These are phyloP conservation scores for Hiodon alosoides DNA, from an alignment of 2,113 vertebrate species.

Conservation along the genomic window DNA sequence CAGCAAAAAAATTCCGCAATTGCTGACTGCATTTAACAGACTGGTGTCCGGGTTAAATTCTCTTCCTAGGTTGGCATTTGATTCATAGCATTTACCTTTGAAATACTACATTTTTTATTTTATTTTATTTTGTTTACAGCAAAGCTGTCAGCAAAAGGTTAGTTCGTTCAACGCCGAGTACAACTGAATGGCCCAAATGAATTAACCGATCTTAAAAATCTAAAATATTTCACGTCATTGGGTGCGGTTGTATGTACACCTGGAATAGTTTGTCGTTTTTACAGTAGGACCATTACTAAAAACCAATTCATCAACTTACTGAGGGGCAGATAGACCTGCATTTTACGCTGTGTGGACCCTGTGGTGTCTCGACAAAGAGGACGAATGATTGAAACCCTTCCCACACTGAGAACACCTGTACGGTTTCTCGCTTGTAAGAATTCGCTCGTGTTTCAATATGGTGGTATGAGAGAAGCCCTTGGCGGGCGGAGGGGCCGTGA, in stretches of 20 bases:
- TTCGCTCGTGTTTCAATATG: slow-evolving; percentile 59
- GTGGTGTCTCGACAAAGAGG: slow-evolving; percentile 68
- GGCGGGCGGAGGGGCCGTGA: slow-evolving; percentile 49
- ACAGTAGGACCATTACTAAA: neutral
- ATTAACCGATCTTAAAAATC: neutral
- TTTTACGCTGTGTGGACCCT: slow-evolving; percentile 62
- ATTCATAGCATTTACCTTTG: too few species aligned
- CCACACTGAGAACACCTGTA: slow-evolving; percentile 71
- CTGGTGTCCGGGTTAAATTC: too few species aligned
- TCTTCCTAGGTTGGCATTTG: too few species aligned
- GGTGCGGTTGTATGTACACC: slow-evolving; percentile 6
- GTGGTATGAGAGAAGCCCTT: slow-evolving; percentile 64
- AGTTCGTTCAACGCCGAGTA: slow-evolving; percentile 23
- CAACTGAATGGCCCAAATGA: neutral
- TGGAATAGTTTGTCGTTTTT: neutral
- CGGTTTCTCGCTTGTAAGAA: slow-evolving; percentile 58
- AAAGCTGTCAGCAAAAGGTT: slow-evolving; percentile 38
- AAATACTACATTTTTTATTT: too few species aligned
- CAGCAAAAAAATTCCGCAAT: too few species aligned
- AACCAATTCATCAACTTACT: neutral
- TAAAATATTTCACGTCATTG: neutral
- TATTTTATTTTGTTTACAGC: neutral
- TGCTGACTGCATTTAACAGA: too few species aligned
- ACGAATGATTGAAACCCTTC: slow-evolving; percentile 73
- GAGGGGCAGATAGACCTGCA: slow-evolving; percentile 15